Conservation (phyloP, 1,140 invertebrate species). For the Zaprionus nigranus region DNA sequence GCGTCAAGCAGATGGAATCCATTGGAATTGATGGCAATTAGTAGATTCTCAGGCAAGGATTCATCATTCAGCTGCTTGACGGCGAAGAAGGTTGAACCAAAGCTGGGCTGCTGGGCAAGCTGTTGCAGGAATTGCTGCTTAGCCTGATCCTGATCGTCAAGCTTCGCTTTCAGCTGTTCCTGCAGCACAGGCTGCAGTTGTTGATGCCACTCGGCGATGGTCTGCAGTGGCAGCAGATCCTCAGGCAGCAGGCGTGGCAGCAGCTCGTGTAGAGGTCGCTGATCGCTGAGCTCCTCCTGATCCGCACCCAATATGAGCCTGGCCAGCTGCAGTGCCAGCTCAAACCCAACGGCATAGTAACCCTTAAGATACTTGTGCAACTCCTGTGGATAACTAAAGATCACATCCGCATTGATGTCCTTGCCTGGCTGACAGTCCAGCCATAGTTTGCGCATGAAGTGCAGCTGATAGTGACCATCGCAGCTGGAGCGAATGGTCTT, state of each 20-base stretch:
- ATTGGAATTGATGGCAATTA: conserved; percentile 96
- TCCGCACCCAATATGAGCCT: conserved; percentile 91
- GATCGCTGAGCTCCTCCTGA: conserved; percentile 86
- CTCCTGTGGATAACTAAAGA: conserved; percentile 98
- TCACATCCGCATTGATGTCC: conserved; percentile 95
- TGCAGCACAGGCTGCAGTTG: conserved; percentile 85
- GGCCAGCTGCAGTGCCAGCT: conserved; percentile 92
- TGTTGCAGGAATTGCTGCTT: conserved; percentile 94
- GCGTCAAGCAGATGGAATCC: conserved; percentile 96
- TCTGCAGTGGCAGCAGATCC: conserved; percentile 91
- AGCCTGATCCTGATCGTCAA: conserved; percentile 89
- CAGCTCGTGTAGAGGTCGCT: conserved; percentile 87
- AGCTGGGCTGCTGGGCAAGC: conserved; percentile 93
- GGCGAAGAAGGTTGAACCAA: conserved; percentile 98
- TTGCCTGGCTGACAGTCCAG: conserved; percentile 93
- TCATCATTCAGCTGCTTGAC: conserved; percentile 95
- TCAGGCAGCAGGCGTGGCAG: conserved; percentile 91
- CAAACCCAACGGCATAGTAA: conserved; percentile 92
- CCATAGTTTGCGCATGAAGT: conserved; percentile 99
- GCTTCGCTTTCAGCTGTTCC: conserved; percentile 86
- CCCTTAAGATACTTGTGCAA: conserved; percentile 95
- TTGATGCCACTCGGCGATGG: conserved; percentile 93
- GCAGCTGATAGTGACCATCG: conserved; percentile 92
- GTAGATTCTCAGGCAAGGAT: conserved; percentile 92
- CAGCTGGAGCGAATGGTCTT: conserved; percentile 89